Evolutionary conservation across 2,113 vertebrate species (phyloP), one percentile per base, ranked within the genome.

Genomic region (Martes martes): DNA sequence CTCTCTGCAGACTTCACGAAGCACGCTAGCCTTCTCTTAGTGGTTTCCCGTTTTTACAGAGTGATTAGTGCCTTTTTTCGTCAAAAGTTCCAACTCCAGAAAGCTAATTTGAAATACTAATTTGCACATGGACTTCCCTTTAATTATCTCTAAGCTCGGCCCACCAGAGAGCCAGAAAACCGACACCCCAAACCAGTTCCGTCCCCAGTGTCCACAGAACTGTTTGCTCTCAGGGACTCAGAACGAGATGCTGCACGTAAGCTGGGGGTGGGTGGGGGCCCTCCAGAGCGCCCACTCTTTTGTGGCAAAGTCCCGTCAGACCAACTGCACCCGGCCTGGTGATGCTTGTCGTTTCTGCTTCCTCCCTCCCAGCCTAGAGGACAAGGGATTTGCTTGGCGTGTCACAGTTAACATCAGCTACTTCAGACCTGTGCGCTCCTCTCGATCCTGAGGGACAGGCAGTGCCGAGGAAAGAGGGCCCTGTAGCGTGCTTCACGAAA

Each of bases 101-200:
- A 95, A 97, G 52, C 21, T 89, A 74, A 82, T 84, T 19, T 87
- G 42, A 97, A 94, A 88, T 52, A 81, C 16, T 7, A 31, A 76
- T 88, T 90, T 76, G 86, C 67, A 92, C 26, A 71, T 0, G 83
- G 67, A 33, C 16, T 31, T 78, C 73, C 65, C 36, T 67, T 88
- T 86, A 31, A 63, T 78, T 55, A 31, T 89, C 71, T 95, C 63
- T 42, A 85, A 36, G 14, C 16, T 71, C 47, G 82, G 89, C 26
- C 83, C 42, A 45, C 67, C 36, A 36, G 69, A 92, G n/a, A 94
- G 47, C 28, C 65, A 69, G 45, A 73, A 69, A 31, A 24, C 11
- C 31, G 31, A 42, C 86, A 67, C 31, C 76, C 26, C 11, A 71
- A 89, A 36, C 18, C 47, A 61, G 26, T 33, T n/a, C 7, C 3